Base-by-base conservation (phyloP, 2,113 vertebrate species). In the Saccopteryx bilineata region DNA sequence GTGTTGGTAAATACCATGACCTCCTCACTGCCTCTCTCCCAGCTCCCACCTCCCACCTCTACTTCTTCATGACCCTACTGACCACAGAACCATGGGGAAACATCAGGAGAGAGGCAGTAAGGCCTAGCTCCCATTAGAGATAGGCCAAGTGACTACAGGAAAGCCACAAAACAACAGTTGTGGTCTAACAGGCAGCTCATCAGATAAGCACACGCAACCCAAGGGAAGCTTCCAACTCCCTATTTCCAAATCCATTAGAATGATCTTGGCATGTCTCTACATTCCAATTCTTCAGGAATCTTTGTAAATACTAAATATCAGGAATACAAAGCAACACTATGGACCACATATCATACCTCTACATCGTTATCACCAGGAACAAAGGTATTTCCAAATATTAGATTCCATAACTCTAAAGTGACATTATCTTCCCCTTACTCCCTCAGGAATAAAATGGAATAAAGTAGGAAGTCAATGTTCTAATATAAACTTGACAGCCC, bases 401-500 rank as follows among this genome's bases (percentile, higher is more conserved):
- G 31, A 71, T 52, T 60, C 63, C n/a, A 0, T n/a, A 93, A n/a
- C 17, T 60, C 52, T 66, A 71, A n/a, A 69, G 24, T 21, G 93
- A 56, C 24, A 80, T 33, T 82, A 52, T 61, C 82, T 33, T 76
- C 46, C 46, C 71, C 9, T 75, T 33, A 66, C 15, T 76, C 33
- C 69, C 52, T 87, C 12, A 5, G 58, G 28, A 1, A 6, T 5
- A 48, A 56, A 52, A 50, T 2, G 5, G 75, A 80, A 93, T 31
- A 68, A 88, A 96, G 21, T 60, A 76, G 83, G 61, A 96, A 81
- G 66, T 63, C 78, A 63, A 4, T 71, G 76, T 86, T 94, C 58
- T 89, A 92, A 94, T 63, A 85, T 26, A 87, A 96, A 97, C 92
- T 50, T 71, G 95, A 93, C 89, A 88, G 93, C 54, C 71, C 76